These are phyloP conservation scores for Eumerus sabulonum DNA, from an alignment of 2,888 invertebrate species.

Conservation along the genomic window DNA sequence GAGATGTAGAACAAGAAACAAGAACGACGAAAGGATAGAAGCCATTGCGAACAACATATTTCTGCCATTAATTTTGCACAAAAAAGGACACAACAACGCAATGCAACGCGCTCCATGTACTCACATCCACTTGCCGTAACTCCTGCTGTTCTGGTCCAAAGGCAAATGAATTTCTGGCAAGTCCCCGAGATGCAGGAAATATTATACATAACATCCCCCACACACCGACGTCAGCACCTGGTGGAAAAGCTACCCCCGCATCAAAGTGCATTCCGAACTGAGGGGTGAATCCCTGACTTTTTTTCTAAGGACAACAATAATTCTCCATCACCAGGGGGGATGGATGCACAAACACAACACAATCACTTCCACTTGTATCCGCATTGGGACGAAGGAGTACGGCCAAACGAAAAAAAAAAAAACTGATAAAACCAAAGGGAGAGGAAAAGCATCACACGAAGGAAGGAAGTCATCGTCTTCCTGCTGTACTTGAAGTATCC, in stretches of 20 bases:
- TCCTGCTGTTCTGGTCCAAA: slow-evolving; percentile 34
- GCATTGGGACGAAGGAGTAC: slow-evolving; percentile 9
- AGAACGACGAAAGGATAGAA: slow-evolving; percentile 54
- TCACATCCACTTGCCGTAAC: slow-evolving; percentile 13
- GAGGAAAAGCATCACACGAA: slow-evolving; percentile 33
- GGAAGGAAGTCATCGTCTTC: slow-evolving; percentile 65
- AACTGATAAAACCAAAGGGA: too few relatives aligned
- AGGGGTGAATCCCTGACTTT: slow-evolving; percentile 33
- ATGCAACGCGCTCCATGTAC: slow-evolving; percentile 29
- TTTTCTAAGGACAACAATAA: slow-evolving; percentile 55
- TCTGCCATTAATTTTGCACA: slow-evolving; percentile 66
- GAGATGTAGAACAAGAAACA: slow-evolving; percentile 10
- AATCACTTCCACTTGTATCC: slow-evolving; percentile 1
- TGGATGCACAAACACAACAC: slow-evolving; percentile 38
- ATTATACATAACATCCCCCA: slow-evolving; percentile 21
- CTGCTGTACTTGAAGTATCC: slow-evolving; percentile 39
- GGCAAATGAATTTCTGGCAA: slow-evolving; percentile 46
- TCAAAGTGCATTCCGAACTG: slow-evolving; percentile 56
- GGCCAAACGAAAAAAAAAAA: slow-evolving; percentile 40
- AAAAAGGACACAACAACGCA: slow-evolving; percentile 44
- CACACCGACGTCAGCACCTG: slow-evolving; percentile 34
- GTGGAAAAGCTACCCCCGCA: slow-evolving; percentile 18
- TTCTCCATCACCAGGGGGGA: slow-evolving; percentile 50
- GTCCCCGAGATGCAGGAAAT: slow-evolving; percentile 42
- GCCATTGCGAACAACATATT: slow-evolving; percentile 64